Percentiles rank a stretch among this genome's conserved stretches.
These are phyloP conservation scores for Sebastes vulpes DNA, from an alignment of 2,797 vertebrate species.

Conservation along the genomic window DNA sequence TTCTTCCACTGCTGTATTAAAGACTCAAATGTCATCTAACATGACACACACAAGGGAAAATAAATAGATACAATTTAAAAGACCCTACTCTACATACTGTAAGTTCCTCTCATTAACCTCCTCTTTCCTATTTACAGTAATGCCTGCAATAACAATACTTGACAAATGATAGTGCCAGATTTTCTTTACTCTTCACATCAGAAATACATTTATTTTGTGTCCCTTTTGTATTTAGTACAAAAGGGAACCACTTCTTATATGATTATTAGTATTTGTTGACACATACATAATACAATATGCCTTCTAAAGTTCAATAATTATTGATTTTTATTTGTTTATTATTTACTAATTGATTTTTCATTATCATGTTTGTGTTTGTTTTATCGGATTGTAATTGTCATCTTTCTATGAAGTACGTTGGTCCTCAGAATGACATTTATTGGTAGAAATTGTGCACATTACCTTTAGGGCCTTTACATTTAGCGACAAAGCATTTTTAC, in stretches of 20 bases:
- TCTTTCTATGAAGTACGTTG: not conserved
- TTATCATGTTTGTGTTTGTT: not conserved
- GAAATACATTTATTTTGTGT: not conserved
- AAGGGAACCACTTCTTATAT: not conserved
- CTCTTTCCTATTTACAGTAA: not conserved
- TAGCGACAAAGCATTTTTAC: conserved; percentile 25
- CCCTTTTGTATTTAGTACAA: not conserved
- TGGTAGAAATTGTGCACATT: not conserved
- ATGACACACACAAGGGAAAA: not conserved
- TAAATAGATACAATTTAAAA: not conserved
- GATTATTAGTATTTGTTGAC: not conserved
- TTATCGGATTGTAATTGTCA: not conserved
- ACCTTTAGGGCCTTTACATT: not conserved
- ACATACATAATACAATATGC: not conserved
- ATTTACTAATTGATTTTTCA: not conserved
- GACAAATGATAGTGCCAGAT: not conserved
- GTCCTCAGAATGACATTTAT: not conserved
- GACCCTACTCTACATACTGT: not conserved
- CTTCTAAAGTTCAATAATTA: not conserved
- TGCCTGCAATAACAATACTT: not conserved
- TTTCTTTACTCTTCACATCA: not conserved
- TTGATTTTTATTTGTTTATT: not conserved
- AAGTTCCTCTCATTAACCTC: not conserved
- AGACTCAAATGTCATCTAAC: not conserved
- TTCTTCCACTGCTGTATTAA: not conserved